These are phyloP conservation scores for Tursiops truncatus DNA, from an alignment of 2,113 vertebrate species.

Conservation along the genomic window DNA sequence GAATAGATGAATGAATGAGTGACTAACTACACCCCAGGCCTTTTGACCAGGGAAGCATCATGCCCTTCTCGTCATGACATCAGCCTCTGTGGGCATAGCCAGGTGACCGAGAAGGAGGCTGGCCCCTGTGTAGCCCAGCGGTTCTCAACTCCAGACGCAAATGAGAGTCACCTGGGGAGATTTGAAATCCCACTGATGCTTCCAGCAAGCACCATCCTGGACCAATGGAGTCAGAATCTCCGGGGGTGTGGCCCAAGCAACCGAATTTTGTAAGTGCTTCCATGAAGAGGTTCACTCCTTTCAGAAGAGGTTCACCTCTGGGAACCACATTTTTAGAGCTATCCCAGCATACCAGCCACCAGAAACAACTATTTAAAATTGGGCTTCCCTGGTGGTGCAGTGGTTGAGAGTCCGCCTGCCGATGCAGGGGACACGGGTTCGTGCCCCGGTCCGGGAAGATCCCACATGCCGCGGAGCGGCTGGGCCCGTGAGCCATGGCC, in stretches of 20 bases:
- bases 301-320: background rate
- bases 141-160: background rate
- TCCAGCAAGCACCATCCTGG: background rate
- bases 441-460: no score
- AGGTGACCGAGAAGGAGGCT: background rate
- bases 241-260: background rate
- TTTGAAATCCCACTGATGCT: background rate
- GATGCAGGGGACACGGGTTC: no score
- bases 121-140: no score
- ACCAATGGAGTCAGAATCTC: background rate
- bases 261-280: background rate
- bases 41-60: background rate
- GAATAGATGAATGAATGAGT: background rate
- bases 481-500: no score
- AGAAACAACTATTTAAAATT: background rate
- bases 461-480: no score
- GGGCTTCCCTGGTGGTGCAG: no score
- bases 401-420: no score
- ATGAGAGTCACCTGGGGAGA: background rate
- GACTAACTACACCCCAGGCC: background rate
- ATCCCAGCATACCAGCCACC: background rate
- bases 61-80: background rate
- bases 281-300: background rate
- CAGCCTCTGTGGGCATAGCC: background rate
- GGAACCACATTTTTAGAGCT: background rate